Evolutionary conservation across 1,140 invertebrate species (phyloP), one percentile per base, ranked within the genome.

Genomic region (Hypothenemus hampei): DNA sequence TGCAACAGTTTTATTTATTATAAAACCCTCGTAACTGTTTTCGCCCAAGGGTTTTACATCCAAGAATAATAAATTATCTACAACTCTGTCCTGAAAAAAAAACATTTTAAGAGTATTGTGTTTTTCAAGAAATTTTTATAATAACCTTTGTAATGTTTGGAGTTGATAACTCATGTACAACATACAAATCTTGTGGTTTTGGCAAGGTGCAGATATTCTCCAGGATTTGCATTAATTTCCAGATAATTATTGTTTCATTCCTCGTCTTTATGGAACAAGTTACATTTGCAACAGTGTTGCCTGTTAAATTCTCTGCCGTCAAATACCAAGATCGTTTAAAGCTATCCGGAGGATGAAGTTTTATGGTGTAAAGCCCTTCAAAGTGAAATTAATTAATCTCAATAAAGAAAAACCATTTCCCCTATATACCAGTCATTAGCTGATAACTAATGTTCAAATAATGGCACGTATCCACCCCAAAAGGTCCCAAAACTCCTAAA

Each of bases 61-160:
- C 26, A 46, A 13, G 19, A 46, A 46, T 26, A 46, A 10, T n/a
- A 46, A 16, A 5, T 29, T 19, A 26, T 46, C 4, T 16, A 46
- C 3, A 24, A 1, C 15, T 11, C 10, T 13, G 6, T 13, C 43
- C 26, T 46, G 15, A 26, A 29, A 46, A 46, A 31, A 29, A 46
- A 0, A 18, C 18, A n/a, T n/a, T n/a, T n/a, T n/a, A 43, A 20
- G 5, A 21, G 7, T 43, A 43, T 8, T 22, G 2, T 13, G 16
- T 22, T 23, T 22, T 22, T 11, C 22, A 24, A 18, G n/a, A 16
- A 22, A 13, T 5, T 1, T 7, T 39, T 19, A 16, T 10, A 15
- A 3, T 31, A 16, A 39, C 36, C 22, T 43, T 24, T 2, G 11
- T n/a, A 7, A 43, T 22, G n/a, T 43, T 20, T 39, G 3, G 13